phyloP scores from a whole-genome alignment of 2,113 vertebrate species.

The Lonchura striata region DNA sequence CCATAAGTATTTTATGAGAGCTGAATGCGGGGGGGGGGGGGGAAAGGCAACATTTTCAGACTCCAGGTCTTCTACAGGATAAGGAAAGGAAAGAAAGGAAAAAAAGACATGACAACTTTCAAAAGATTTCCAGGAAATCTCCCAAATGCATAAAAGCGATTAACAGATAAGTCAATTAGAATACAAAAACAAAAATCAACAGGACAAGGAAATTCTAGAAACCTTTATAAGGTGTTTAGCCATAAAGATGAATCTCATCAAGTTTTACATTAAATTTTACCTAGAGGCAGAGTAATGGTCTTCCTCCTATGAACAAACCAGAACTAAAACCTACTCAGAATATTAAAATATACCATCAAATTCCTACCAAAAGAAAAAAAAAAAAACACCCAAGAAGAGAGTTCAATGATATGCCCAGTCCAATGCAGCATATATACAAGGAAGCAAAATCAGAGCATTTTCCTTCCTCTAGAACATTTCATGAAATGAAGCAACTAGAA shows the following conservation, averaged over 20 bases:
- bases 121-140: neutral
- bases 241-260: neutral
- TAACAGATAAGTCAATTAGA: neutral
- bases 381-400: neutral
- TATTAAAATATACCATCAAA: neutral
- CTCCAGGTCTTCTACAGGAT: neutral
- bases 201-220: neutral
- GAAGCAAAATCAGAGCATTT: neutral
- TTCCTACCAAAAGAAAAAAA: neutral
- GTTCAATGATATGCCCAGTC: neutral
- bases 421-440: neutral
- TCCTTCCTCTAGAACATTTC: neutral
- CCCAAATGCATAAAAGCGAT: neutral
- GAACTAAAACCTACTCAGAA: neutral
- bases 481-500: neutral
- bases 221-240: neutral
- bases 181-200: neutral
- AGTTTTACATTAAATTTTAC: neutral
- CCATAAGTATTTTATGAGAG: neutral
- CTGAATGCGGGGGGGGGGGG: too few species aligned
- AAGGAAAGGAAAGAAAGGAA: neutral
- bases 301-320: neutral
- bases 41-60: neutral
- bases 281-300: neutral
- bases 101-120: neutral